Conservation (phyloP, 2,888 invertebrate species). For the Agonopterix alstromeriana region DNA sequence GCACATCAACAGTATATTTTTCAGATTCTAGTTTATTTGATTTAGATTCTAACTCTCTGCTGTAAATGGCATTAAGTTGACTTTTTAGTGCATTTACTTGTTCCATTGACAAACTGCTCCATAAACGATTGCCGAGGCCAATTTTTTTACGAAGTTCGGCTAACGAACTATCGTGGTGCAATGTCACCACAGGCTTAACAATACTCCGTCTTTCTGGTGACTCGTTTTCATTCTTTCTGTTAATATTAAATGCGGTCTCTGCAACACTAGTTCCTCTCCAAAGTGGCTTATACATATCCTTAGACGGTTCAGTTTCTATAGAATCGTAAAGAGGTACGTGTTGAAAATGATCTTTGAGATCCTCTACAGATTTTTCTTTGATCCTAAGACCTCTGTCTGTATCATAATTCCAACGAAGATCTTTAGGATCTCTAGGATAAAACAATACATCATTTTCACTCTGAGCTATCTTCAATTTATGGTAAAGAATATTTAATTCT, state of each 20-base stretch:
- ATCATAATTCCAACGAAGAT: conserved; percentile 85
- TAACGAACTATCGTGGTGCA: conserved; percentile 57
- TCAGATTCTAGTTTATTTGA: conserved; percentile 43
- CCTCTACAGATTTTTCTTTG: conserved; percentile 92
- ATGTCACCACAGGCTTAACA: conserved; percentile 37
- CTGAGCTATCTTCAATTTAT: conserved; percentile 86
- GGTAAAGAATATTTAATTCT: conserved; percentile 86
- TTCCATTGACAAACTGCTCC: conserved; percentile 90
- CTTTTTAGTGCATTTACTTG: conserved; percentile 88
- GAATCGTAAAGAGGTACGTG: conserved; percentile 76
- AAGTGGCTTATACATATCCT: conserved; percentile 86
- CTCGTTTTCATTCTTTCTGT: conserved; percentile 74
- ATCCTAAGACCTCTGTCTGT: conserved; percentile 85
- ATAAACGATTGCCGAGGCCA: conserved; percentile 85
- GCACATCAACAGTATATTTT: conserved; percentile 80
- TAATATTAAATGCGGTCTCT: conserved; percentile 85
- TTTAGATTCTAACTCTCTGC: conserved; percentile 72
- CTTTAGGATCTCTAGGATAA: conserved; percentile 84
- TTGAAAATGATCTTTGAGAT: conserved; percentile 86
- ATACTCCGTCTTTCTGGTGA: conserved; percentile 34
- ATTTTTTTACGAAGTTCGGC: conserved; percentile 61
- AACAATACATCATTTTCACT: conserved; percentile 90
- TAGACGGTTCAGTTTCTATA: conserved; percentile 64
- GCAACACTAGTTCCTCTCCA: conserved; percentile 91
- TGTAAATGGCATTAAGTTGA: conserved; percentile 89